These are phyloP conservation scores for Vulpes vulpes DNA, from an alignment of 2,113 vertebrate species.

Conservation along the genomic window DNA sequence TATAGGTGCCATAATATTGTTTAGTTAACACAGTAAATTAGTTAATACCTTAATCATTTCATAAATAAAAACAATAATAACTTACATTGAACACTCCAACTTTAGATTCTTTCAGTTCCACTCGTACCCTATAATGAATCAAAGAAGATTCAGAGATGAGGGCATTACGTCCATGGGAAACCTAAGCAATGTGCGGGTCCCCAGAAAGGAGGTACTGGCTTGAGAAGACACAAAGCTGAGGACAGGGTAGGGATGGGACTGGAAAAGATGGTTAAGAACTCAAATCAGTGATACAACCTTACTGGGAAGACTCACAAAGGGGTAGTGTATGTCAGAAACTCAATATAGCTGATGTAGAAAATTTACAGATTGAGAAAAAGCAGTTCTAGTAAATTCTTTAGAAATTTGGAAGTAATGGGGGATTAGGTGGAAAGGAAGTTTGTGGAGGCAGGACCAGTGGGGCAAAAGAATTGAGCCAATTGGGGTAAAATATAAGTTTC, in stretches of 20 bases:
- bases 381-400: not conserved
- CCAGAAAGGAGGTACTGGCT: not conserved
- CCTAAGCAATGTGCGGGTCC: not conserved
- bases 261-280: not conserved
- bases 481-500: not conserved
- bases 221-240: not conserved
- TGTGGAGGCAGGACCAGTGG: not conserved
- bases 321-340: not conserved
- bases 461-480: not conserved
- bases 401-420: not conserved
- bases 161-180: not conserved
- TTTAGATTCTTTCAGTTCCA: constrained; percentile 78
- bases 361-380: not conserved
- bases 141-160: not conserved
- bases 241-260: no score
- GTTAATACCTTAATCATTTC: not conserved
- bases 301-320: not conserved
- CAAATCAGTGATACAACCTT: not conserved
- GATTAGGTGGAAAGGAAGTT: not conserved
- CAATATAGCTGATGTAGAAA: not conserved
- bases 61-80: constrained; percentile 38
- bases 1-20: not conserved
- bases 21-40: not conserved
- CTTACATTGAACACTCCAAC: constrained; percentile 79
- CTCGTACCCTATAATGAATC: constrained; percentile 50